Evolutionary conservation across 2,888 invertebrate species (phyloP), one percentile per base, ranked within the genome.

Genomic region (Thymelicus acteon): DNA sequence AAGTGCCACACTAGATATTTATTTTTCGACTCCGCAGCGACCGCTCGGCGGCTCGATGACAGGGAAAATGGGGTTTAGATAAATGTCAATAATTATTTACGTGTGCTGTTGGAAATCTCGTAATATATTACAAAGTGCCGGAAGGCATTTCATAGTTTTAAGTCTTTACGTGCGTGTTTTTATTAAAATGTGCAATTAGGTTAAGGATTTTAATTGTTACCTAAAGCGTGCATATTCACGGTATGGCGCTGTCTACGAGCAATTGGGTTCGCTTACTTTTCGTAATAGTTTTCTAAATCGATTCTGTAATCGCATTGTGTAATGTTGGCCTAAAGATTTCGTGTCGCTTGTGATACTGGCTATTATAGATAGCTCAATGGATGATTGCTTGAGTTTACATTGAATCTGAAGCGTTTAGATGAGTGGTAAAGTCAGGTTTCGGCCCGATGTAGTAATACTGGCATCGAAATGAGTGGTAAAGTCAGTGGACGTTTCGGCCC

Each of bases 61-160:
- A 90, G 89, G 89, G 90, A 90, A 83, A 80, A 87, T 87, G 90
- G 91, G 88, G 86, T 88, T 84, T 86, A 89, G 81, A 78, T 89
- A 83, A 85, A 84, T 85, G 81, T 85, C 85, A 79, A 83, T 90
- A 88, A 86, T 84, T 82, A 78, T 86, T 82, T 87, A 90, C 83
- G 88, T 85, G 91, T 91, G 91, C 90, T 91, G 91, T 91, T 91
- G 91, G 93, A 93, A 93, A 92, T 93, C 93, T 93, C 93, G 93
- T 93, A 91, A 92, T 90, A 92, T 91, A 91, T 92, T 88, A 79
- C 85, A 82, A 68, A 85, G 82, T 82, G 88, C 88, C 86, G 82
- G 81, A 83, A 77, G 86, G 89, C 87, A 84, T 83, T 84, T 66
- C 80, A 78, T 88, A 85, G 84, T 84, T 58, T 80, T 90, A 92